Conservation (phyloP, 2,113 vertebrate genomes). For the Rhynchopsitta pachyrhyncha region DNA sequence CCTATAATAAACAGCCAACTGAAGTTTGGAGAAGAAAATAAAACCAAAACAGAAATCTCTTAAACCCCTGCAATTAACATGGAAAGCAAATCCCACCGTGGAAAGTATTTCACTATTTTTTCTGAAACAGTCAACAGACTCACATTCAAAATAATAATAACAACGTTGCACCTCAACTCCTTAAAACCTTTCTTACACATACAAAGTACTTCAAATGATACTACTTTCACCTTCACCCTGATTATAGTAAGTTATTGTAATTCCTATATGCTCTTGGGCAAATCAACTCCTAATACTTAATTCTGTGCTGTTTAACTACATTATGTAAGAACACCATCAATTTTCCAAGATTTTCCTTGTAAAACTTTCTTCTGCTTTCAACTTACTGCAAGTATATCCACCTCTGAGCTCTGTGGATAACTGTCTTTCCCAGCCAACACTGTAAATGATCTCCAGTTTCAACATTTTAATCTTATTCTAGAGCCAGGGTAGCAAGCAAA, state of each 20-base stretch:
- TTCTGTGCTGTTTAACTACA: neutral
- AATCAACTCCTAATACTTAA: neutral
- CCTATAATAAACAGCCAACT: neutral
- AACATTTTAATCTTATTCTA: neutral
- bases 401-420: neutral
- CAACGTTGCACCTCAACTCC: neutral
- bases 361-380: neutral
- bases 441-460: neutral
- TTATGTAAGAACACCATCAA: neutral
- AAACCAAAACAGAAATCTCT: neutral
- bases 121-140: neutral
- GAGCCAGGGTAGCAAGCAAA: neutral
- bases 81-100: neutral
- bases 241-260: neutral
- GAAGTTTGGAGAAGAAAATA: neutral
- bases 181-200: neutral
- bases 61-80: neutral
- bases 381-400: neutral
- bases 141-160: neutral
- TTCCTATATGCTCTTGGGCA: neutral
- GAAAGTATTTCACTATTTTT: neutral
- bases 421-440: neutral
- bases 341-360: neutral
- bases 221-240: rapidly evolving
- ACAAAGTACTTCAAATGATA: neutral